These are phyloP conservation scores for Sebastolobus altivelis DNA, from an alignment of 2,797 vertebrate genomes.

Conservation along the genomic window DNA sequence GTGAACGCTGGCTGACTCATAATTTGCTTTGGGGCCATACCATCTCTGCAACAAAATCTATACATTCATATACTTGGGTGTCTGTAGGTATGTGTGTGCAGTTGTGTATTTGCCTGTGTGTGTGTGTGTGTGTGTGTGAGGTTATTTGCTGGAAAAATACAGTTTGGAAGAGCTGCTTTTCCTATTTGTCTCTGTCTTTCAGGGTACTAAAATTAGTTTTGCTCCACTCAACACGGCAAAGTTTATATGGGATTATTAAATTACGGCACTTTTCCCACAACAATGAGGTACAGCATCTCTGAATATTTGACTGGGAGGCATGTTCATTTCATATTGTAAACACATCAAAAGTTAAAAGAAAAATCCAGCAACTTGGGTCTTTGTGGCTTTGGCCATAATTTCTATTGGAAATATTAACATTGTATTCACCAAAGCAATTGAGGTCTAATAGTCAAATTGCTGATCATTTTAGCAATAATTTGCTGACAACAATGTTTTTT, in stretches of 20 bases:
- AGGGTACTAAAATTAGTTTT: conserved; percentile 1
- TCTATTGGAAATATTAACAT: neutral
- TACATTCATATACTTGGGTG: neutral
- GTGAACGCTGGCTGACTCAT: conserved; percentile 44
- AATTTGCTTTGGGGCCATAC: conserved; percentile 39
- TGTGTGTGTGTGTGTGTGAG: neutral
- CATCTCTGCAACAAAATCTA: conserved; percentile 28
- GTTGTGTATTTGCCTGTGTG: neutral
- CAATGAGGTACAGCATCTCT: conserved; percentile 8
- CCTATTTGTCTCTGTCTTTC: conserved; percentile 15
- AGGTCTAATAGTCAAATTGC: neutral
- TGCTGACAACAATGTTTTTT: neutral
- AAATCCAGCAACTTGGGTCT: neutral
- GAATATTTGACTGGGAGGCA: conserved; percentile 14
- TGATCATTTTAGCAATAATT: neutral
- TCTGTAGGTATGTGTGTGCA: conserved; percentile 13
- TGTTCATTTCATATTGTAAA: conserved; percentile 4
- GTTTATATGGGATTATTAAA: conserved; percentile 24
- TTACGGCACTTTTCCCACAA: neutral
- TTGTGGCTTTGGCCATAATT: neutral
- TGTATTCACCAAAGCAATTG: neutral
- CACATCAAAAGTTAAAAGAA: conserved; percentile 1
- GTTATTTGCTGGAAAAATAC: conserved; percentile 8
- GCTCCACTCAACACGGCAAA: conserved; percentile 2
- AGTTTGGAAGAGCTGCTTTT: neutral